Base-by-base conservation (phyloP, 2,888 invertebrate genomes). In the Gymnoscelis rufifasciata region DNA sequence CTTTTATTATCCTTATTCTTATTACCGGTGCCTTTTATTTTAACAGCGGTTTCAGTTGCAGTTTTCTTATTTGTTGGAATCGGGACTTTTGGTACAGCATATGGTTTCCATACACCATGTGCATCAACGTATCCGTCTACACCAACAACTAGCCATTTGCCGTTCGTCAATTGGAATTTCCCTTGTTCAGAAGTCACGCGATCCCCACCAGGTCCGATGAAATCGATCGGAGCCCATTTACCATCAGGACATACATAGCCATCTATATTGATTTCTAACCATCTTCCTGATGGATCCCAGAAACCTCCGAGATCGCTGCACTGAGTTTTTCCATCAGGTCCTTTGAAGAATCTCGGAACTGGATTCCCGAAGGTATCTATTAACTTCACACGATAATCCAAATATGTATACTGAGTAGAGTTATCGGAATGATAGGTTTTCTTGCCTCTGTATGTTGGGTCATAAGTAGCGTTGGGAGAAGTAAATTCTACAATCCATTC, bases 231-330 rank as follows among this genome's bases (percentile, higher is more conserved):
- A 8, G 82, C 83, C 84, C 84, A 87, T 39, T 72, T 71, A 14
- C 66, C 74, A 48, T 88, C 87, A 6, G 83, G 81, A 8, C 66
- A 83, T 50, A 86, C 57, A 38, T 64, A 81, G 11, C 88, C 88
- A 51, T 88, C 87, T 8, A 67, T 52, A 52, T 86, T 87, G 43
- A 88, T 86, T 57, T 81, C 77, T 11, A 79, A 43, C 88, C 88
- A 88, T 41, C 75, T 73, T n/a, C 72, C 64, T 11, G 78, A 66
- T 2, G 78, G 74, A 40, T 71, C 64, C 83, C 82, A 84, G 67
- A 88, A 87, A 10, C 88, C 88, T 36, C 88, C 88, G 35, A 87
- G 71, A 58, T 88, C 88, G 59, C 88, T 87, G 46, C 88, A 87
- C 47, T 78, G 67, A 43, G 76, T 68, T 55, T 70, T 83, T n/a